phyloP scores from a whole-genome alignment of 2,113 vertebrate genomes.

The Catharus bicknelli region DNA sequence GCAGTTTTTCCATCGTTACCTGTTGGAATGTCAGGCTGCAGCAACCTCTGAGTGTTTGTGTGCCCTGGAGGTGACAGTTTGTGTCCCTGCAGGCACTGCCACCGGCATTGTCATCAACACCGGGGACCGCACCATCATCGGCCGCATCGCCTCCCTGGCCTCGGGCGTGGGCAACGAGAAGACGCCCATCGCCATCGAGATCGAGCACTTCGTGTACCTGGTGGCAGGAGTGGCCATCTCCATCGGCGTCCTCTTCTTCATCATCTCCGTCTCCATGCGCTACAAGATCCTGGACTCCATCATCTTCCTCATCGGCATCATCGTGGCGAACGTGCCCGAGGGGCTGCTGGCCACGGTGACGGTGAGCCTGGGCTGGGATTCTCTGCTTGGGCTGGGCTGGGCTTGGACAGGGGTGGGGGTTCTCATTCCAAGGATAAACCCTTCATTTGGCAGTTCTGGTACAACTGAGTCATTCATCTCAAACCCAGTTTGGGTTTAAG shows the following conservation, averaged over 20 bases:
- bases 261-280: slow-evolving; percentile 75
- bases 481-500: background rate
- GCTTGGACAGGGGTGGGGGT: background rate
- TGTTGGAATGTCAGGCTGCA: background rate
- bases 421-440: background rate
- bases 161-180: slow-evolving; percentile 77
- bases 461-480: background rate
- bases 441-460: background rate
- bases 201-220: slow-evolving; percentile 81
- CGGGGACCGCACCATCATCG: slow-evolving; percentile 78
- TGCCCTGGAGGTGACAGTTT: background rate
- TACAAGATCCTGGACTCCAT: slow-evolving; percentile 76
- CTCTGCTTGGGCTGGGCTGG: too few relatives aligned
- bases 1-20: background rate
- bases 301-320: slow-evolving; percentile 84
- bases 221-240: slow-evolving; percentile 78
- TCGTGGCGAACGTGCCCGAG: slow-evolving; percentile 83
- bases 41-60: background rate
- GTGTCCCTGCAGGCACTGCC: slow-evolving; percentile 68
- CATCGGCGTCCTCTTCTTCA: slow-evolving; percentile 78
- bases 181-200: slow-evolving; percentile 80
- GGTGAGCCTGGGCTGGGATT: slow-evolving; percentile 48
- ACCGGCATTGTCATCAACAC: slow-evolving; percentile 81
- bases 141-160: slow-evolving; percentile 78
- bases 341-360: slow-evolving; percentile 82